Conservation (phyloP, 1,140 invertebrate genomes). For the Steinernema feltiae region DNA sequence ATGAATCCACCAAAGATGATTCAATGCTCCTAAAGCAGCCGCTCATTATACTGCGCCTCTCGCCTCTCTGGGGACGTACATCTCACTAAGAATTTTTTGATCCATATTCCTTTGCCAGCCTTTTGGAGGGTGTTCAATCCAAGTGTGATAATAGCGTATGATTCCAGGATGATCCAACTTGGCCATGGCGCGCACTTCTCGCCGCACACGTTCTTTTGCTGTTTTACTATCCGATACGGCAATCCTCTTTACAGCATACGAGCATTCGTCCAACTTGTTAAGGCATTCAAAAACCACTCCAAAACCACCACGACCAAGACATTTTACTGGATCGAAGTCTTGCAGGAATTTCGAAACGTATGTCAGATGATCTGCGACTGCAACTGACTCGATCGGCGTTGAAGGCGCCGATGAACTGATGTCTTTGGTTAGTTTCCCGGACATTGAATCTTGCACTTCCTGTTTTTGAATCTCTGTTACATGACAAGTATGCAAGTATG, state of each 20-base stretch:
- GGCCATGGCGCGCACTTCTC: conserved; percentile 86
- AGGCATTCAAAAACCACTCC: conserved; percentile 90
- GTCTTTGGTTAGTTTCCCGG: too few species aligned
- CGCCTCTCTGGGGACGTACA: too few species aligned
- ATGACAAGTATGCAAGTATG: too few species aligned
- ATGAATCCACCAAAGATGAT: conserved; percentile 61
- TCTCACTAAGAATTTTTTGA: conserved; percentile 57
- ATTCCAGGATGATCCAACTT: conserved; percentile 89
- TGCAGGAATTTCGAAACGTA: conserved; percentile 55
- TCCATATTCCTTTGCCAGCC: conserved; percentile 80
- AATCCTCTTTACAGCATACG: conserved; percentile 71
- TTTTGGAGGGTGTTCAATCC: conserved; percentile 67
- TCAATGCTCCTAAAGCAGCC: conserved; percentile 18
- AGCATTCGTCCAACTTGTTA: conserved; percentile 87
- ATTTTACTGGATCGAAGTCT: conserved; percentile 60
- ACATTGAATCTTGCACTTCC: too few species aligned
- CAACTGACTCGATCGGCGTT: conserved; percentile 10
- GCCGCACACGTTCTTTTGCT: conserved; percentile 59
- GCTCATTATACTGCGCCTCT: conserved; percentile 36
- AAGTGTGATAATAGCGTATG: conserved; percentile 67
- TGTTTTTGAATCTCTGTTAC: too few species aligned
- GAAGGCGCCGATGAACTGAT: not conserved
- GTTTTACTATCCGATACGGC: conserved; percentile 17
- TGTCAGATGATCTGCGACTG: not conserved
- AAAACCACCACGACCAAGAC: conserved; percentile 71